phyloP scores from a whole-genome alignment of 2,888 invertebrate genomes.

The Celastrina argiolus region DNA sequence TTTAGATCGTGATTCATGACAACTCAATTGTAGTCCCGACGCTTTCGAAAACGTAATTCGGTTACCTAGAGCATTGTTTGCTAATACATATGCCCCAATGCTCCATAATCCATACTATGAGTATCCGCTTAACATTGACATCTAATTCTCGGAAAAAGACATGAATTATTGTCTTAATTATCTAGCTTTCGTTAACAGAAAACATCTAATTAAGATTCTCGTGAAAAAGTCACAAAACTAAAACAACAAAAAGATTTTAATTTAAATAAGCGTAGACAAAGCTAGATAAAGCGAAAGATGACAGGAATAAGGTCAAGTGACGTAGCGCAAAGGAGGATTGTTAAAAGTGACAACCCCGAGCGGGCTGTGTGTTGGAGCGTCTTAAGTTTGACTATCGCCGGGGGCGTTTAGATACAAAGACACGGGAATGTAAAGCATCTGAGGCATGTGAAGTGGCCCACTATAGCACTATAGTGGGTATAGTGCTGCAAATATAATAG shows the following conservation, averaged over 20 bases:
- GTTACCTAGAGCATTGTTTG: slow-evolving; percentile 13
- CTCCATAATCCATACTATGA: neutral
- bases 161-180: neutral
- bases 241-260: slow-evolving; percentile 8
- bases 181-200: neutral
- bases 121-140: neutral
- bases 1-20: slow-evolving; percentile 29
- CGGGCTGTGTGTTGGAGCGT: neutral
- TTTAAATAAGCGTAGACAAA: slow-evolving; percentile 6
- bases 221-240: neutral
- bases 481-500: slow-evolving; percentile 2
- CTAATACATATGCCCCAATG: neutral
- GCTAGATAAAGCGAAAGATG: slow-evolving; percentile 16
- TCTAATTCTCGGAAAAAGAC: neutral
- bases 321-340: slow-evolving; percentile 31
- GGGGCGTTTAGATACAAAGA: slow-evolving; percentile 19
- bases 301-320: slow-evolving; percentile 32
- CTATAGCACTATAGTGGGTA: neutral
- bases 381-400: slow-evolving; percentile 19
- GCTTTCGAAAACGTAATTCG: slow-evolving; percentile 25
- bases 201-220: neutral
- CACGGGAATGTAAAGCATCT: slow-evolving; percentile 12
- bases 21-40: slow-evolving; percentile 18
- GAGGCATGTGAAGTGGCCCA: slow-evolving; percentile 10
- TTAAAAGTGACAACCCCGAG: slow-evolving; percentile 23